Conservation (phyloP, 2,113 vertebrate species). For the Anseranas semipalmata region DNA sequence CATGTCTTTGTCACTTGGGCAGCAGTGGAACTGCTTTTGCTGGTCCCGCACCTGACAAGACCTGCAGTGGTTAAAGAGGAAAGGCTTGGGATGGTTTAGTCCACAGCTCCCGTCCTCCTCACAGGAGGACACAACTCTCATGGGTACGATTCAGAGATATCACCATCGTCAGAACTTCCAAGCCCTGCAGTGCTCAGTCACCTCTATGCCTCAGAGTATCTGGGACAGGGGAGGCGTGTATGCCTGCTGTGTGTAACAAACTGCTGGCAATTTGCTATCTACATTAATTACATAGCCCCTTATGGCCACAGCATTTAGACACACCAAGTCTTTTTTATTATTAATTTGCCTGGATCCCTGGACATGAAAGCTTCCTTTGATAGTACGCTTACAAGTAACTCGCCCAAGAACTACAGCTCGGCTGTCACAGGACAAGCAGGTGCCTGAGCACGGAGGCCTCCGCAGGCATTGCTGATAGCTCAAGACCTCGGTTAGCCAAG, state of each 20-base stretch:
- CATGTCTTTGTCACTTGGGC: rapidly evolving
- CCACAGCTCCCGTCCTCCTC: neutral
- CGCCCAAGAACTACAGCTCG: neutral
- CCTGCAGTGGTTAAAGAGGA: neutral
- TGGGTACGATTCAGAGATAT: neutral
- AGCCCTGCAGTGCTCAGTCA: neutral
- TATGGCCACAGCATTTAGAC: neutral
- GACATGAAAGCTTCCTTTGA: neutral
- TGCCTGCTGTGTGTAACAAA: no score
- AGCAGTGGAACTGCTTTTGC: neutral
- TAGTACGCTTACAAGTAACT: neutral
- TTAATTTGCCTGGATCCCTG: neutral
- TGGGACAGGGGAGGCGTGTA: rapidly evolving
- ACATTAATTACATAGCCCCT: rapidly evolving
- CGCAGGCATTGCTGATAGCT: neutral
- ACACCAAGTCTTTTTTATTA: neutral
- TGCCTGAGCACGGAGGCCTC: neutral
- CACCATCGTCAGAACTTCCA: no score
- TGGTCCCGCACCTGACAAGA: neutral
- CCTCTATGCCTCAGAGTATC: neutral
- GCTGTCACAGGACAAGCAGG: neutral
- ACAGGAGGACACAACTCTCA: neutral
- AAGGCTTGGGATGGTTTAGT: neutral
- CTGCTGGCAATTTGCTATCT: no score
- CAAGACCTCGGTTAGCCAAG: neutral